These are phyloP conservation scores for Dicranocentrus wangi DNA, from an alignment of 2,888 invertebrate genomes.

Conservation along the genomic window DNA sequence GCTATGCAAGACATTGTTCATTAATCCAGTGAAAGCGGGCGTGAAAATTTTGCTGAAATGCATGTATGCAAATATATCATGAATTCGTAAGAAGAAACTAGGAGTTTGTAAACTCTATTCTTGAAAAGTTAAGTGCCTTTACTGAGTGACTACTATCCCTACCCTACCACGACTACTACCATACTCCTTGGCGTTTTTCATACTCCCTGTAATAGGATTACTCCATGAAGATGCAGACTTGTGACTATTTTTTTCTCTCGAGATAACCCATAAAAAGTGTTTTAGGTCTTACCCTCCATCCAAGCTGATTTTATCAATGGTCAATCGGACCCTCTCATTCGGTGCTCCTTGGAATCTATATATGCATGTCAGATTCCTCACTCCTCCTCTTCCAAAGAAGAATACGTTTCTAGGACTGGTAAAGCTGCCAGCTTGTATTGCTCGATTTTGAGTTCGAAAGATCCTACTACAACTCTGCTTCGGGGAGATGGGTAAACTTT, in stretches of 20 bases:
- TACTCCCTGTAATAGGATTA: too few species aligned
- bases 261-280: neutral
- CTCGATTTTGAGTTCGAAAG: constrained; percentile 65
- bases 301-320: constrained; percentile 79
- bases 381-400: constrained; percentile 87
- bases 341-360: constrained; percentile 84
- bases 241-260: neutral
- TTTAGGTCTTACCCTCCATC: constrained; percentile 65
- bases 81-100: constrained; percentile 22
- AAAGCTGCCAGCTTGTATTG: constrained; percentile 68
- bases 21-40: constrained; percentile 60
- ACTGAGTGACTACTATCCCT: too few species aligned
- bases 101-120: constrained; percentile 1
- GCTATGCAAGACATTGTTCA: constrained; percentile 41
- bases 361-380: constrained; percentile 83
- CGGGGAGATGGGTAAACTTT: constrained; percentile 52
- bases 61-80: constrained; percentile 32
- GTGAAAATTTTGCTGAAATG: constrained; percentile 47
- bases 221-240: too few species aligned
- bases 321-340: constrained; percentile 83
- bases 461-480: constrained; percentile 65
- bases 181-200: too few species aligned
- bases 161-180: too few species aligned
- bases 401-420: constrained; percentile 86
- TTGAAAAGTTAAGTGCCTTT: neutral